Conservation (phyloP, 2,797 vertebrate species). For the Syndactyla subalaris region DNA sequence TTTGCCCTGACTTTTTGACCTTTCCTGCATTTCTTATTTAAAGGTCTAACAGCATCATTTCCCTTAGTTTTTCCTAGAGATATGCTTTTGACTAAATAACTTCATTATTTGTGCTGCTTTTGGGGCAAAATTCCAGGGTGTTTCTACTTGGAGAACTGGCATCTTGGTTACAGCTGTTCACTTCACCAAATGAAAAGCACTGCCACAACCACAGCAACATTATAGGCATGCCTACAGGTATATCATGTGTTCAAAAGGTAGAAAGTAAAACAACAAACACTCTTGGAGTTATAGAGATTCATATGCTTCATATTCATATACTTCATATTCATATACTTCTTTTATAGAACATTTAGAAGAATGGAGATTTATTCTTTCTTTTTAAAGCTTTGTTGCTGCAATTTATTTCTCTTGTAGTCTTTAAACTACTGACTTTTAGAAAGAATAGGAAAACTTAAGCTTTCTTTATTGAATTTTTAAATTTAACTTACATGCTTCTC, state of each 20-base stretch:
- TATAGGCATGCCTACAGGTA: background rate
- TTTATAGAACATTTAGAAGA: background rate
- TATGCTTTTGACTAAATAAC: background rate
- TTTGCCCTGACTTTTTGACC: background rate
- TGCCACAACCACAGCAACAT: background rate
- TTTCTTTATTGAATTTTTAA: background rate
- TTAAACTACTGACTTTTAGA: background rate
- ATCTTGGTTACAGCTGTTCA: background rate
- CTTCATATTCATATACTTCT: background rate
- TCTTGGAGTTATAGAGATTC: background rate
- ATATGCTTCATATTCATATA: background rate
- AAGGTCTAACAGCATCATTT: background rate
- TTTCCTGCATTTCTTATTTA: background rate
- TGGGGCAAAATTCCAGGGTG: background rate
- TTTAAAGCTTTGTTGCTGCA: background rate
- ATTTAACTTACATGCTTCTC: background rate
- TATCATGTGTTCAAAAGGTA: background rate
- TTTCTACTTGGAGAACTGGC: background rate
- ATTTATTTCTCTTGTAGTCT: background rate
- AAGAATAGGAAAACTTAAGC: background rate
- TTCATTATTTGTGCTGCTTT: background rate
- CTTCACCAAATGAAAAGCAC: background rate
- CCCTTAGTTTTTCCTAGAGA: background rate
- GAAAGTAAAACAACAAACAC: background rate
- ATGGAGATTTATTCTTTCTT: background rate